A percentile compares a stretch with the other conserved stretches of the same genome.
These are phyloP conservation scores for Diadromus collaris DNA, from an alignment of 2,888 invertebrate species.

Conservation along the genomic window DNA sequence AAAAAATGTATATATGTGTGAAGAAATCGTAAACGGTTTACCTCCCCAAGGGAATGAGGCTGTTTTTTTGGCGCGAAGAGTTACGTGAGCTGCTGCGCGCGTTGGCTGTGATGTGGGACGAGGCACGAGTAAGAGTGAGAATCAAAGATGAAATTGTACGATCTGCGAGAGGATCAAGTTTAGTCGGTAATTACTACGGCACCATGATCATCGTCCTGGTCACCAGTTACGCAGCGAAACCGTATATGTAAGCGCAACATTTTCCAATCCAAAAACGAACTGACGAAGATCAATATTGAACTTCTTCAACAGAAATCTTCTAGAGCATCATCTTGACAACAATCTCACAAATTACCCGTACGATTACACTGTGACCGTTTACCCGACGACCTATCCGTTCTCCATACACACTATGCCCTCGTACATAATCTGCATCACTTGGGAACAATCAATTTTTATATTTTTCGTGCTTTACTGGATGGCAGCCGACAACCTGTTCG, in stretches of 20 bases:
- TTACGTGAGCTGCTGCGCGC: constrained; percentile 21
- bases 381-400: constrained; percentile 52
- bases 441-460: constrained; percentile 48
- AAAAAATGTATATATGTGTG: not conserved
- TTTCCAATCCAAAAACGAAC: not conserved
- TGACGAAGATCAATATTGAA: too few species aligned
- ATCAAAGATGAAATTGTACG: constrained; percentile 26
- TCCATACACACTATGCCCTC: constrained; percentile 27
- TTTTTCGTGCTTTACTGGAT: constrained; percentile 53
- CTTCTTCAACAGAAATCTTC: constrained; percentile 12
- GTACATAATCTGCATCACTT: constrained; percentile 46
- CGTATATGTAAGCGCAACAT: constrained; percentile 31
- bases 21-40: not conserved
- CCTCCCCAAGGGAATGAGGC: constrained; percentile 30
- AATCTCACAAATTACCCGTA: constrained; percentile 35
- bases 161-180: constrained; percentile 15
- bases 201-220: constrained; percentile 29
- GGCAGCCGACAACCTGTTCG: constrained; percentile 49
- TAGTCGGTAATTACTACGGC: constrained; percentile 30
- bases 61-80: constrained; percentile 34
- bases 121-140: constrained; percentile 15
- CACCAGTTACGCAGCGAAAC: constrained; percentile 31
- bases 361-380: constrained; percentile 49
- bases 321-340: constrained; percentile 28
- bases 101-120: constrained; percentile 41